Percentiles rank a stretch among this genome's conserved stretches.
Conservation (phyloP, 2,888 invertebrate species). For the Copidosoma aretas region DNA sequence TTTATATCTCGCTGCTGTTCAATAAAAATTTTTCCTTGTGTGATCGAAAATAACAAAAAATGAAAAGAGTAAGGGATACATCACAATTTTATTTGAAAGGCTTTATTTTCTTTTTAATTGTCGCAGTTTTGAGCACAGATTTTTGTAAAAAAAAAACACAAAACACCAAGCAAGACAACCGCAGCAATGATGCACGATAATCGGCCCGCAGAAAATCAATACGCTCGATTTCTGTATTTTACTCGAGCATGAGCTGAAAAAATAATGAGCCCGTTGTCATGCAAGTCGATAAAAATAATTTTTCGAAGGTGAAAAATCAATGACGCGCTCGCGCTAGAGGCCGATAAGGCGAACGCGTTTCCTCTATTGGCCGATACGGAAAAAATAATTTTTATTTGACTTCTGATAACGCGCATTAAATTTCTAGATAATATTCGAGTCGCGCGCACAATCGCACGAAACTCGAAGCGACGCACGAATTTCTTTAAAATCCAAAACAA, state of each 20-base stretch:
- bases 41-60: too few relatives aligned
- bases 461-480: too few relatives aligned
- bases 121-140: too few relatives aligned
- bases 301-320: slow-evolving; percentile 1
- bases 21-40: too few relatives aligned
- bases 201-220: background rate
- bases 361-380: slow-evolving; percentile 1
- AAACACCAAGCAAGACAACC: background rate
- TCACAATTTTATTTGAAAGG: too few relatives aligned
- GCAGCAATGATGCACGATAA: background rate
- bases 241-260: background rate
- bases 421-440: slow-evolving; percentile 1
- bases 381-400: background rate
- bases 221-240: background rate
- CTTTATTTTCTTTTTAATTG: too few relatives aligned
- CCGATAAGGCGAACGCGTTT: background rate
- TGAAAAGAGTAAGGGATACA: too few relatives aligned
- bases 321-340: background rate
- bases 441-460: too few relatives aligned
- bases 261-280: background rate
- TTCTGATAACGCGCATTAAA: background rate
- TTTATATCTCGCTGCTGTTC: too few relatives aligned
- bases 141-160: too few relatives aligned
- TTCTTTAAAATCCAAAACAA: too few relatives aligned
- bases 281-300: background rate